A percentile compares a stretch with the other conserved stretches of the same genome.
phyloP scores from a whole-genome alignment of 2,113 vertebrate genomes.

The Anser brachyrhynchus region DNA sequence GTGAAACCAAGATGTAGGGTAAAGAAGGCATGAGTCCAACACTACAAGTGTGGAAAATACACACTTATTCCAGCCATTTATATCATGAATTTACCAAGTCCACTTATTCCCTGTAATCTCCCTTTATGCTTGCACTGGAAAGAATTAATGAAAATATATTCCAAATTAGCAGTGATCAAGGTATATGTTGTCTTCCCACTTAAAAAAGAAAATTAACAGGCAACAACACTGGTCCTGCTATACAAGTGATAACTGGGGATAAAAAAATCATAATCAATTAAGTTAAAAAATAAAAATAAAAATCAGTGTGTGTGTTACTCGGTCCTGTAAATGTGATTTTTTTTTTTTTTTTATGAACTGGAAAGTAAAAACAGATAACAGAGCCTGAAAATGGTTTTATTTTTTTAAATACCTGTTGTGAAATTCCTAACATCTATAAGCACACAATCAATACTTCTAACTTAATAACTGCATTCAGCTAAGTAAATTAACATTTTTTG shows the following conservation, averaged over 20 bases:
- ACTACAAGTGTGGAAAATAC: conserved; percentile 11
- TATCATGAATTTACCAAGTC: conserved; percentile 31
- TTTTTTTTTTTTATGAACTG: conserved; percentile 12
- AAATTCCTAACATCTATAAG: conserved; percentile 30
- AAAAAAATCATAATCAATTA: not conserved
- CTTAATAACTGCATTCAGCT: not conserved
- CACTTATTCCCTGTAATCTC: conserved; percentile 28
- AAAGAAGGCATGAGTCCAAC: not conserved
- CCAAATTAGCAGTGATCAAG: conserved; percentile 49
- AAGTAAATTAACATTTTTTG: not conserved
- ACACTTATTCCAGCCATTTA: not conserved
- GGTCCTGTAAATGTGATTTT: conserved; percentile 22
- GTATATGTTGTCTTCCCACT: conserved; percentile 19
- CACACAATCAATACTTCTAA: conserved; percentile 36
- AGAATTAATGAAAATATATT: conserved; percentile 44
- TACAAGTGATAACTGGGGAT: conserved; percentile 36
- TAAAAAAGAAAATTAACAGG: conserved; percentile 43
- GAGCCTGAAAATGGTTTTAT: conserved; percentile 37
- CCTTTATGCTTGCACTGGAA: conserved; percentile 49
- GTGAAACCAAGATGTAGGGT: conserved; percentile 94
- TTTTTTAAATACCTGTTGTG: conserved; percentile 53
- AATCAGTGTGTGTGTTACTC: conserved; percentile 11
- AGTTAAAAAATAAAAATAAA: conserved; percentile 2
- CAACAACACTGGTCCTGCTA: conserved; percentile 48
- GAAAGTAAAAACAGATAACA: conserved; percentile 40